These are phyloP conservation scores for Dendronephthya gigantea DNA, from an alignment of 64 coral and sea anemone genomes.

Conservation along the genomic window DNA sequence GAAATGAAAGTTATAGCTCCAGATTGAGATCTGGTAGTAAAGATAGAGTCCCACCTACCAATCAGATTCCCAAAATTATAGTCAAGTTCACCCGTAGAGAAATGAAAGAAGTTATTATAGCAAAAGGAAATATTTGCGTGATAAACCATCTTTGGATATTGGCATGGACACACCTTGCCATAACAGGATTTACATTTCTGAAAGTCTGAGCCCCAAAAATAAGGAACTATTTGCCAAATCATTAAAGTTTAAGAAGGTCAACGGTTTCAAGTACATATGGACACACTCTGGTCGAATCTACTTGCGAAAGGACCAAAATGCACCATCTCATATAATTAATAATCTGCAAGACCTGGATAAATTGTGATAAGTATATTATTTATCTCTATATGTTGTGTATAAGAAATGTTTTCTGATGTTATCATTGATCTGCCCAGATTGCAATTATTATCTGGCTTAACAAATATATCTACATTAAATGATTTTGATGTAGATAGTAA, in stretches of 20 bases:
- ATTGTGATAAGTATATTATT: too few species aligned
- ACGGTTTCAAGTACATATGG: slow-evolving; percentile 16
- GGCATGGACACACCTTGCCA: slow-evolving; percentile 10
- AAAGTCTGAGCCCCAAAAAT: slow-evolving; percentile 27
- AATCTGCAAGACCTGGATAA: too few species aligned
- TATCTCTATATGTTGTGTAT: too few species aligned
- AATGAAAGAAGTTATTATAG: slow-evolving; percentile 25
- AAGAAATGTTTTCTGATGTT: too few species aligned
- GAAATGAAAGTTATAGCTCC: too few species aligned
- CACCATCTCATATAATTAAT: neutral
- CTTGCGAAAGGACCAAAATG: neutral
- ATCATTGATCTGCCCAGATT: too few species aligned
- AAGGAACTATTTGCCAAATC: neutral
- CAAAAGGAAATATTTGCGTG: slow-evolving; percentile 11
- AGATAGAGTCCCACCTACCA: too few species aligned
- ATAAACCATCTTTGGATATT: slow-evolving; percentile 17
- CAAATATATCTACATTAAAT: too few species aligned
- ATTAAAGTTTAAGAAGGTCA: slow-evolving; percentile 13
- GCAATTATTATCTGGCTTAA: too few species aligned
- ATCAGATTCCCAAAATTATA: too few species aligned
- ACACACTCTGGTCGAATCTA: slow-evolving; percentile 27
- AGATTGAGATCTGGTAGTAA: too few species aligned
- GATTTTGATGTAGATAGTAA: too few species aligned
- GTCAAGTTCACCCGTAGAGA: slow-evolving; percentile 14
- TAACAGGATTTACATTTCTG: slow-evolving; percentile 28